Percentiles rank a stretch among this genome's conserved stretches.
phyloP scores from a whole-genome alignment of 2,113 vertebrate genomes.

The Calidris pygmaea region DNA sequence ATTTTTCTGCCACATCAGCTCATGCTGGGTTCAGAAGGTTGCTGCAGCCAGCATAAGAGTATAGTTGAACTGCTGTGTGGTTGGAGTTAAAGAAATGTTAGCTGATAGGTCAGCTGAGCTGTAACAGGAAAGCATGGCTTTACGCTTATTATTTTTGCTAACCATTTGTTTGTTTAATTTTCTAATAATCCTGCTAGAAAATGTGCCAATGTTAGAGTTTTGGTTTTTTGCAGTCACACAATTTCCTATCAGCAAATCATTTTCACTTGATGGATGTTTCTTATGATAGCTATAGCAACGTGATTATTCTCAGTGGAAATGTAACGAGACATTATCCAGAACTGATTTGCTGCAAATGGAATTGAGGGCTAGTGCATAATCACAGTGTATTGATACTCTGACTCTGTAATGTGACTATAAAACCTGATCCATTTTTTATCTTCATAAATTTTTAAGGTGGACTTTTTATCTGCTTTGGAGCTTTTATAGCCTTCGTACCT shows the following conservation, averaged over 20 bases:
- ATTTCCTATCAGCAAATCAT: neutral
- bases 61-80: neutral
- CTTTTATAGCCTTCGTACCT: neutral
- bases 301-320: neutral
- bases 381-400: neutral
- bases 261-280: neutral
- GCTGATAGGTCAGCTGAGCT: neutral
- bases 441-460: neutral
- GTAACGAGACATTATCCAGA: neutral
- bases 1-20: neutral
- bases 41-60: neutral
- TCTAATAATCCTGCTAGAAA: neutral
- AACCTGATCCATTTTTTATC: neutral
- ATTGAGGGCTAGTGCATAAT: neutral
- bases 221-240: neutral
- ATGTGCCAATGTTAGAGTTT: neutral
- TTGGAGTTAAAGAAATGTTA: neutral
- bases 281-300: neutral
- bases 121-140: neutral
- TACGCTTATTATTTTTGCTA: neutral
- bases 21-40: neutral
- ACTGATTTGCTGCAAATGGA: neutral
- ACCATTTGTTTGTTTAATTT: neutral
- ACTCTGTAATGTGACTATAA: neutral
- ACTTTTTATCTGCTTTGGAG: neutral